Evolutionary conservation across 2,797 vertebrate genomes (phyloP).

Genomic region (Cryptoblepharus egeriae): DNA sequence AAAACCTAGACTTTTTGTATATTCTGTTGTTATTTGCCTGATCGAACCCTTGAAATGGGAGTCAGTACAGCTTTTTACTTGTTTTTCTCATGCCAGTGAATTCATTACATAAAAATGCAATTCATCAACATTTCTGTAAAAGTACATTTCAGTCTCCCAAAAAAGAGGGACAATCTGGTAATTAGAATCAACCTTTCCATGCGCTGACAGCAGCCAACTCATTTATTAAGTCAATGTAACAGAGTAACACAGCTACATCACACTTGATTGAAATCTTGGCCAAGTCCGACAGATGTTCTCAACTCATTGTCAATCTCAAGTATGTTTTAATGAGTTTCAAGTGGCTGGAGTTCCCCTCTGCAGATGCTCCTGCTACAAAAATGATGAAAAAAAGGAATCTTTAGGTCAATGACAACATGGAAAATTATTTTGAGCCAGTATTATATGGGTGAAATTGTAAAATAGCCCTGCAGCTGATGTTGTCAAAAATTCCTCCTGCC

Average conservation of each 20-base stretch:
- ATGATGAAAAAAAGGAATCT: conserved; percentile 60
- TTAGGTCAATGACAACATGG: conserved; percentile 61
- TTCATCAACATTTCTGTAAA: conserved; percentile 59
- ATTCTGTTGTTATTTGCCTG: not conserved
- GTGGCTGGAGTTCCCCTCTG: conserved; percentile 70
- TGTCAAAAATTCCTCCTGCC: conserved; percentile 29
- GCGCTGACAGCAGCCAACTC: conserved; percentile 70
- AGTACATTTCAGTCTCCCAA: conserved; percentile 53
- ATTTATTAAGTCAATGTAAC: conserved; percentile 80
- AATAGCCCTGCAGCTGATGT: conserved; percentile 14
- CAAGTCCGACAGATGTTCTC: conserved; percentile 82
- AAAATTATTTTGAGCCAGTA: conserved; percentile 64
- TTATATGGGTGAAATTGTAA: conserved; percentile 54
- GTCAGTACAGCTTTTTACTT: conserved; percentile 21
- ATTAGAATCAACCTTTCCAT: conserved; percentile 74
- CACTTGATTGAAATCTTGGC: conserved; percentile 81
- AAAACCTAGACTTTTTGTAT: not conserved
- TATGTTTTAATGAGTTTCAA: conserved; percentile 81
- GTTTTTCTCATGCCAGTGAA: conserved; percentile 41
- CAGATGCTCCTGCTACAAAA: conserved; percentile 74
- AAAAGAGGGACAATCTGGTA: conserved; percentile 64
- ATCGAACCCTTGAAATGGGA: conserved; percentile 14
- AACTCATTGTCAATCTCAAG: conserved; percentile 79
- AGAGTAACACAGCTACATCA: conserved; percentile 73
- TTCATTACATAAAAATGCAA: conserved; percentile 32